Conservation (phyloP, 2,113 vertebrate genomes). For the Malurus melanocephalus region DNA sequence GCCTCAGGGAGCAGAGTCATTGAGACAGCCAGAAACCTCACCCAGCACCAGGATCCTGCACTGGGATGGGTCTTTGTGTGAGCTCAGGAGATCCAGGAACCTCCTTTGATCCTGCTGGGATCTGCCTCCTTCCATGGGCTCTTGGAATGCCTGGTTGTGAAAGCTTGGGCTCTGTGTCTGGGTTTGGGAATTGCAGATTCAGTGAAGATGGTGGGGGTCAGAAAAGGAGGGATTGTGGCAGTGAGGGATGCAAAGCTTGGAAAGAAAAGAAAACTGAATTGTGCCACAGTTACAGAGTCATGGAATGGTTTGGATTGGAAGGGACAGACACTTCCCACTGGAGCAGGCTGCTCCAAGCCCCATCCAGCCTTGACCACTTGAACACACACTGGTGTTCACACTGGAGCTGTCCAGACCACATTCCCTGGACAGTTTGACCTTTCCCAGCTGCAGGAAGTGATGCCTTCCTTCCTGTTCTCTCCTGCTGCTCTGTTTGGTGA, state of each 20-base stretch:
- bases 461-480: background rate
- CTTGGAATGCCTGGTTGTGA: background rate
- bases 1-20: background rate
- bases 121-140: background rate
- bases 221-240: background rate
- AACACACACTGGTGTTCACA: background rate
- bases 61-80: background rate
- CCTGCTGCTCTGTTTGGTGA: background rate
- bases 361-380: background rate
- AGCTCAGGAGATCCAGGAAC: background rate
- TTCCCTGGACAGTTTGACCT: background rate
- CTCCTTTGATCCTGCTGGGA: background rate
- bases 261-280: background rate
- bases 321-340: background rate
- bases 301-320: background rate
- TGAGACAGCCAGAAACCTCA: background rate
- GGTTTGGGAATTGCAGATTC: background rate
- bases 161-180: background rate
- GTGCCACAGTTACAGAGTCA: background rate
- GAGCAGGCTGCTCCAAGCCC: background rate
- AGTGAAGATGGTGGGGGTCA: background rate
- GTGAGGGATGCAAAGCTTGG: background rate
- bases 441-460: background rate
- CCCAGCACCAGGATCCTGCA: background rate
- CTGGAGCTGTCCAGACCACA: accelerated